Percentiles rank a stretch among this genome's conserved stretches.
These are phyloP conservation scores for Cyphomyrus discorhynchus DNA, from an alignment of 2,113 vertebrate genomes.

Conservation along the genomic window DNA sequence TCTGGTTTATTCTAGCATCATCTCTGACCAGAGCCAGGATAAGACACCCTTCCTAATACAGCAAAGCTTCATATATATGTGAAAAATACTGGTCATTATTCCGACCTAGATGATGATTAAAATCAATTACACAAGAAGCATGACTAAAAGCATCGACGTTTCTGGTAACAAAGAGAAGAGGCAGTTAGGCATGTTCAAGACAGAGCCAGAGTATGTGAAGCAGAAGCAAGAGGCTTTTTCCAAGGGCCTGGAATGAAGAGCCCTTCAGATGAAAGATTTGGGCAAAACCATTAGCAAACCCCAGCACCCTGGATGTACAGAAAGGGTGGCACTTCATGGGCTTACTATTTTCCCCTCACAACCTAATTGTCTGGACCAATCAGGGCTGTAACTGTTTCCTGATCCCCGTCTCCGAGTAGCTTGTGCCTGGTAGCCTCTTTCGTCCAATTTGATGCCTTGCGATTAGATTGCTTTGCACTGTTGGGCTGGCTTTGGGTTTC, in stretches of 20 bases:
- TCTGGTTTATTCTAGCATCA: not conserved
- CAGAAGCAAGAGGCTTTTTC: not conserved
- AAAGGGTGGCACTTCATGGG: not conserved
- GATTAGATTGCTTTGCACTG: not conserved
- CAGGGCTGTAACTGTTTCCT: not conserved
- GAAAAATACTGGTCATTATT: not conserved
- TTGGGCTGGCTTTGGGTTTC: not conserved
- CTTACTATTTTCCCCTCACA: not conserved
- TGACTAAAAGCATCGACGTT: not conserved
- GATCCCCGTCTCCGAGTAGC: not conserved
- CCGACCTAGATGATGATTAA: not conserved
- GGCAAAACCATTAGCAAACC: no score
- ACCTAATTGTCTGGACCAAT: not conserved
- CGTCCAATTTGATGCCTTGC: not conserved
- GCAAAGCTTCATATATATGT: not conserved
- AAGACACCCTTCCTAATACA: not conserved
- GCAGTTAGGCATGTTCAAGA: not conserved
- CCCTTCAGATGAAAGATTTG: not conserved
- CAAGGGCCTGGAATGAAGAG: not conserved
- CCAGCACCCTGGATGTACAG: not conserved
- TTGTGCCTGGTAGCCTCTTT: not conserved
- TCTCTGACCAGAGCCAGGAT: not conserved
- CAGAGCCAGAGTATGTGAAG: not conserved
- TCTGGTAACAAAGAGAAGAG: not conserved
- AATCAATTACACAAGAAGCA: not conserved